phyloP scores from a whole-genome alignment of 2,888 invertebrate genomes.

The Hydriomena furcata region DNA sequence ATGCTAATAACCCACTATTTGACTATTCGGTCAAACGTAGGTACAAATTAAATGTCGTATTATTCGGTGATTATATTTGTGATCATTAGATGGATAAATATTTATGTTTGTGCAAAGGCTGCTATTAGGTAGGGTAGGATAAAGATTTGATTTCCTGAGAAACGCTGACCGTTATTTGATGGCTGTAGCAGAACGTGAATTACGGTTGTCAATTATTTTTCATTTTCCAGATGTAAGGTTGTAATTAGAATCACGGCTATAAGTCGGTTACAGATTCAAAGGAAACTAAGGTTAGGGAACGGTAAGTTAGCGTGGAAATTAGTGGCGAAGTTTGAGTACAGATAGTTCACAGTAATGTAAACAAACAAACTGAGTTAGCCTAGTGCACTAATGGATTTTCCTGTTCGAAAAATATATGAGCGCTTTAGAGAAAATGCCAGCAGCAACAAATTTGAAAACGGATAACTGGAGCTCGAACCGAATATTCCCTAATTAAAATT shows the following conservation, averaged over 20 bases:
- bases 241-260: not conserved
- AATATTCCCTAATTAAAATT: no score
- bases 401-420: no score
- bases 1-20: conserved; percentile 22
- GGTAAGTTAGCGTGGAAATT: conserved; percentile 13
- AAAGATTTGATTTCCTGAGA: not conserved
- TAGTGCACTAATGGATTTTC: no score
- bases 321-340: conserved; percentile 7
- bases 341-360: conserved; percentile 2
- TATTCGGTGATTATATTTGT: conserved; percentile 28
- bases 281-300: conserved; percentile 27
- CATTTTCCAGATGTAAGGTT: no score
- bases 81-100: conserved; percentile 66
- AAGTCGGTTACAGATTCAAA: not conserved
- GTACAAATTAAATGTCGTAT: conserved; percentile 28
- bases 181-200: not conserved
- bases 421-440: no score
- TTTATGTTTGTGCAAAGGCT: conserved; percentile 66
- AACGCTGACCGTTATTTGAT: not conserved
- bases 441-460: no score
- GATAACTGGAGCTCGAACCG: no score
- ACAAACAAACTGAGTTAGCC: no score
- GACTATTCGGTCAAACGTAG: conserved; percentile 15
- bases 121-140: conserved; percentile 56
- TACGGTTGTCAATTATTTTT: no score